phyloP scores from a whole-genome alignment of 2,888 invertebrate species.

The Mesopsocus fuscifrons region DNA sequence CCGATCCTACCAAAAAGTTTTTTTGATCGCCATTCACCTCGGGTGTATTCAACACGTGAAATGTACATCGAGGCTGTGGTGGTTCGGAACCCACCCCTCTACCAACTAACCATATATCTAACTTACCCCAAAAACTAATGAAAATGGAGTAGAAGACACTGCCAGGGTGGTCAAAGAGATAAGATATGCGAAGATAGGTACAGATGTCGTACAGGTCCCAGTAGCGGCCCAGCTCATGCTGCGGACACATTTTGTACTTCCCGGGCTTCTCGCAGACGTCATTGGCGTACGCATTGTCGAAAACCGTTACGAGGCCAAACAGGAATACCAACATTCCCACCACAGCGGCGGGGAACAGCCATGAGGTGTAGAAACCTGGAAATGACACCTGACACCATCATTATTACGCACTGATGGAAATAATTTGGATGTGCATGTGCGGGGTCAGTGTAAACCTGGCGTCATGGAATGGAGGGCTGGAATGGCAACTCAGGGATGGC shows the following conservation, averaged over 20 bases:
- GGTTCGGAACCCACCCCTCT: too few relatives aligned
- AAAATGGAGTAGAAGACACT: conserved; percentile 34
- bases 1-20: too few relatives aligned
- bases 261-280: conserved; percentile 29
- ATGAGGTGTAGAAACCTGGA: conserved; percentile 30
- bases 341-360: conserved; percentile 33
- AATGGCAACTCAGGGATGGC: too few relatives aligned
- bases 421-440: too few relatives aligned
- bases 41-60: too few relatives aligned
- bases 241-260: conserved; percentile 32
- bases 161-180: conserved; percentile 35
- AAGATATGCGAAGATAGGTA: conserved; percentile 28
- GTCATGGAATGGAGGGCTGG: too few relatives aligned
- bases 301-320: conserved; percentile 30
- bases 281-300: conserved; percentile 26
- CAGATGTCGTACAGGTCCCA: conserved; percentile 34
- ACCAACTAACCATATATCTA: too few relatives aligned
- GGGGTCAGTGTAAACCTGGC: too few relatives aligned
- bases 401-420: too few relatives aligned
- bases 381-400: too few relatives aligned
- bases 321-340: conserved; percentile 34
- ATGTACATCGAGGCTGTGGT: too few relatives aligned
- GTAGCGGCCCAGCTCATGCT: conserved; percentile 30
- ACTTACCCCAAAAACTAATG: conserved; percentile 33
- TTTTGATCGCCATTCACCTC: too few relatives aligned